Base-by-base conservation (phyloP, 2,888 invertebrate genomes). In the Brenthis ino region DNA sequence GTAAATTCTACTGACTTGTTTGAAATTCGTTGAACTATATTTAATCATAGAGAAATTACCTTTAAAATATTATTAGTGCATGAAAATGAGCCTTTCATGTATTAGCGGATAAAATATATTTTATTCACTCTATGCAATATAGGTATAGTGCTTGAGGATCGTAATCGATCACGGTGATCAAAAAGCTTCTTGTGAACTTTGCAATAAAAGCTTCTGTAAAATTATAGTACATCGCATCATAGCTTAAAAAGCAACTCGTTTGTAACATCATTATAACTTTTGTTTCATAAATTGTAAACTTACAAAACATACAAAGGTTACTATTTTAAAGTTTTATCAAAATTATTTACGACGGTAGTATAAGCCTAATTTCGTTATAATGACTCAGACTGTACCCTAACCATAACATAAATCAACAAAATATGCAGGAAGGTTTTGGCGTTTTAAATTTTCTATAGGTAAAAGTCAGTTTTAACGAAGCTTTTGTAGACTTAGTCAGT, bases 381-480 rank as follows among this genome's bases (percentile, higher is more conserved):
- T 14, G n/a, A 57, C 16, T 43, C 2, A 16, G 33, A 33, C 47
- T 64, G 57, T 53, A 37, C 51, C 51, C 64, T 57, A 47, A 68
- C 28, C 53, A 56, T 57, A 47, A 58, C 55, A 64, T 64, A 68
- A 68, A 68, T 68, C 64, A 64, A 64, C 64, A 43, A 57, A 20
- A 20, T 20, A 53, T 54, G 11, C 8, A 33, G 11, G 12, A 60
- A 28, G 14, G 20, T 43, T 43, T 53, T 53, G 53, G 51, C 43
- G 2, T 63, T 63, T 53, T 43, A 63, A 54, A 53, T 53, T 64
- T 67, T 48, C 24, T 28, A 67, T 70, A 57, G 48, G 37, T 56
- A 61, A 64, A 67, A 71, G 56, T 67, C 53, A 57, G 51, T 72
- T 70, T 72, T 64, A 67, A 70, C 67, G 65, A 72, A 70, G 70